Base-by-base conservation (phyloP, 1,140 invertebrate genomes). In the Nylanderia fulva region DNA sequence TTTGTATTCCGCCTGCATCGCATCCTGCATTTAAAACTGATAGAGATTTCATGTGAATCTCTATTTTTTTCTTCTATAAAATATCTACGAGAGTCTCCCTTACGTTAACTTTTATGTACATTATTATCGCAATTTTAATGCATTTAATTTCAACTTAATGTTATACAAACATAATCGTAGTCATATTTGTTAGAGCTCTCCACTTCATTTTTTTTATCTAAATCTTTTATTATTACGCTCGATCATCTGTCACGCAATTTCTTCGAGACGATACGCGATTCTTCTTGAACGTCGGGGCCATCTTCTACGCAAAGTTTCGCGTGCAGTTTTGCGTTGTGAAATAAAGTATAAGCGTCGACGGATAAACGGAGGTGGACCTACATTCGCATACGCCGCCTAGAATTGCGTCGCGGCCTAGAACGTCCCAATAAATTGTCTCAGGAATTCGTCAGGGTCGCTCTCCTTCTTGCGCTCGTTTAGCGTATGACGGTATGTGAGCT, bases 301-400 rank as follows among this genome's bases (percentile, higher is more conserved):
- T 71, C 42, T 58, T 54, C 27, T 52, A 9, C 36, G 27, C 33
- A 0, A 87, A 68, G 13, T n/a, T n/a, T 64, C 48, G 52, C 84
- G 58, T 85, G 71, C 75, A 52, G 61, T 27, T 56, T 42, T 27
- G 39, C 13, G 56, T 54, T 80, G 63, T 71, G 48, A 76, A 87
- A 76, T 71, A 63, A 76, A 84, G 52, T 58, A 82, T 58, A 66
- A 56, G 29, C 58, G 48, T 36, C 33, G 66, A 42, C 69, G 77
- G 79, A 84, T 61, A 72, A 85, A 63, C 66, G 88, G 86, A 90
- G 88, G 86, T 88, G 88, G 86, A 85, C 72, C 84, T 75, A 88
- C 84, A 90, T 86, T 86, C 69, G 86, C 60, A 77, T 60, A 88
- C 79, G 56, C 48, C 7, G 79, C 66, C 61, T 61, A 33, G 64